Base-by-base conservation (phyloP, 2,888 invertebrate genomes). In the Pachydiplax longipennis region DNA sequence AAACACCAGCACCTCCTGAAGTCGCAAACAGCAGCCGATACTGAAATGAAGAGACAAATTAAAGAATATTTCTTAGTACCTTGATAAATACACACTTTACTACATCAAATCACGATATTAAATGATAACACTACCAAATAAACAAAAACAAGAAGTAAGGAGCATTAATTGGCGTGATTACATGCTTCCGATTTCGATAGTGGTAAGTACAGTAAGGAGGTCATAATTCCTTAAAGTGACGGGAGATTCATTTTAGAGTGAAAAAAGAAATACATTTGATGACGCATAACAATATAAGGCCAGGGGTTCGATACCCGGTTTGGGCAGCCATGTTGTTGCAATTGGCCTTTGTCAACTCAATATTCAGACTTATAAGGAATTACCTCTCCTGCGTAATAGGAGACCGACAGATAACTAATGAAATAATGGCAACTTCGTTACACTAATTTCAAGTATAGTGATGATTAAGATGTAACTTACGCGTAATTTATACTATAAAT, bases 301-400 rank as follows among this genome's bases (percentile, higher is more conserved):
- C 90, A 92, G 91, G 92, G 92, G 92, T 92, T 92, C 92, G 92
- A 91, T 90, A 80, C 92, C 91, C 91, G 92, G 91, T 90, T 91
- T 91, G 91, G 91, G 92, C 91, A 92, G 91, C 91, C 91, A 92
- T 91, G 90, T 91, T 91, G 91, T 91, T 91, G 82, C 83, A 87
- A 87, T 40, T 87, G 87, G 87, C 87, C 37, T 87, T 65, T 87
- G 87, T 87, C 87, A 87, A 87, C 87, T 87, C 61, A 37, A 87
- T 40, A 87, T 65, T 87, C 87, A 87, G 35, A 61, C 58, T 87
- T 65, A 65, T 65, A 61, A 37, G 35, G 61, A 61, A 87, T 61
- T 22, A 58, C 61, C 22, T 37, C 37, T 58, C 87, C 61, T 65
- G 61, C 37, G 87, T 65, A 87, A 22, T 65, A 65, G 4, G 61